Evolutionary conservation across 2,113 vertebrate genomes (phyloP).

Genomic region (Anser brachyrhynchus): DNA sequence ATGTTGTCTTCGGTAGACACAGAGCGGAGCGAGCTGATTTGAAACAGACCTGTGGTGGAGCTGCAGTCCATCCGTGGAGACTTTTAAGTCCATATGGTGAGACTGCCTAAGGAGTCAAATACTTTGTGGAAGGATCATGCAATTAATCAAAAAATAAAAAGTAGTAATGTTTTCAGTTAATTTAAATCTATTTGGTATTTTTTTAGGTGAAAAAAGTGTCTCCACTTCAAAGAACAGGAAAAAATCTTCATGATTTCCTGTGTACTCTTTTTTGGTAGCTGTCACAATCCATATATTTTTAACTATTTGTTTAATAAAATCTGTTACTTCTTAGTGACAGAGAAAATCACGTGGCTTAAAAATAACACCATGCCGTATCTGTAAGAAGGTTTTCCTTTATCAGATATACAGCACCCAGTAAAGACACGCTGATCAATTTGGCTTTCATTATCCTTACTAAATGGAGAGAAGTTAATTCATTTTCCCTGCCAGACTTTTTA

Average conservation of each 20-base stretch:
- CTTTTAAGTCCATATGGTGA: slow-evolving; percentile 53
- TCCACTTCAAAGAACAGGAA: slow-evolving; percentile 26
- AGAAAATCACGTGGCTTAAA: neutral
- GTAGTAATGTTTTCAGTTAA: slow-evolving; percentile 44
- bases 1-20: neutral
- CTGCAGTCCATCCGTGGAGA: slow-evolving; percentile 49
- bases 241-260: neutral
- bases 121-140: slow-evolving; percentile 42
- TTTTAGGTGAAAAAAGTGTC: slow-evolving; percentile 25
- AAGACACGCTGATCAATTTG: neutral
- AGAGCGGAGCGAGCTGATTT: slow-evolving; percentile 16
- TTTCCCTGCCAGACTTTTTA: neutral
- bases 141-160: slow-evolving; percentile 61
- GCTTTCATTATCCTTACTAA: neutral
- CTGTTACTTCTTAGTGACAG: slow-evolving; percentile 6
- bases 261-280: neutral
- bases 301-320: slow-evolving; percentile 10
- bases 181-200: slow-evolving; percentile 35
- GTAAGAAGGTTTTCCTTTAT: neutral
- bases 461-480: neutral
- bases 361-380: neutral
- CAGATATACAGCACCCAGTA: neutral
- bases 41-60: slow-evolving; percentile 49
- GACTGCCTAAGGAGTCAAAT: slow-evolving; percentile 60
- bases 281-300: slow-evolving; percentile 24